phyloP scores from a whole-genome alignment of 2,797 vertebrate genomes.

The Neosalanx taihuensis region DNA sequence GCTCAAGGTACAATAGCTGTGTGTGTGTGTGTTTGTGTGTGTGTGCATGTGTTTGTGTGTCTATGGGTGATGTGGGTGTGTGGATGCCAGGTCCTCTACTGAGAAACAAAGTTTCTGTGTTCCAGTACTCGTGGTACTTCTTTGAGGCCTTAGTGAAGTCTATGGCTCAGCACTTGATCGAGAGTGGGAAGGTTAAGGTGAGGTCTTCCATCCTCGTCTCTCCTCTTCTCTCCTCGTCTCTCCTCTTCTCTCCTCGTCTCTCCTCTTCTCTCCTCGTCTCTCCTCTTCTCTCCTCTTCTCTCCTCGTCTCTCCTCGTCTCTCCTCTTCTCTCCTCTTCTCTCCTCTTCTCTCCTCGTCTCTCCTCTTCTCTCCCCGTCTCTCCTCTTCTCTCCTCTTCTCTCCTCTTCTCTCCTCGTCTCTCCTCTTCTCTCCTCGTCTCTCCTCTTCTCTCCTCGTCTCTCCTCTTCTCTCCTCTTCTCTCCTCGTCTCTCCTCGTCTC shows the following conservation, averaged over 20 bases:
- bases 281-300: not conserved
- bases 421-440: not conserved
- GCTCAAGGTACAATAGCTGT: conserved; percentile 81
- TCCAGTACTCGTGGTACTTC: conserved; percentile 99
- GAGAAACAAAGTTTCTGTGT: conserved; percentile 42
- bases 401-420: not conserved
- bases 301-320: not conserved
- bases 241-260: not conserved
- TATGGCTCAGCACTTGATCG: conserved; percentile 95
- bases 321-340: not conserved
- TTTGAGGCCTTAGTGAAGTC: conserved; percentile 97
- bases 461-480: not conserved
- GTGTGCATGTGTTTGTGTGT: conserved; percentile 4
- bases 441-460: not conserved
- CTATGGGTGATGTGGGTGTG: not conserved
- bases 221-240: not conserved
- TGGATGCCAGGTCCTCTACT: not conserved
- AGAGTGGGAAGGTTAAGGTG: conserved; percentile 96
- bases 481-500: not conserved
- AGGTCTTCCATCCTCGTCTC: conserved; percentile 30
- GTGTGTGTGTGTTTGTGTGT: conserved; percentile 17
- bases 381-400: not conserved
- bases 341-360: not conserved
- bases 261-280: not conserved
- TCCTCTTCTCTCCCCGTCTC: not conserved